These are phyloP conservation scores for Embidobia sp. DNA, from an alignment of 2,888 invertebrate species.

Conservation along the genomic window DNA sequence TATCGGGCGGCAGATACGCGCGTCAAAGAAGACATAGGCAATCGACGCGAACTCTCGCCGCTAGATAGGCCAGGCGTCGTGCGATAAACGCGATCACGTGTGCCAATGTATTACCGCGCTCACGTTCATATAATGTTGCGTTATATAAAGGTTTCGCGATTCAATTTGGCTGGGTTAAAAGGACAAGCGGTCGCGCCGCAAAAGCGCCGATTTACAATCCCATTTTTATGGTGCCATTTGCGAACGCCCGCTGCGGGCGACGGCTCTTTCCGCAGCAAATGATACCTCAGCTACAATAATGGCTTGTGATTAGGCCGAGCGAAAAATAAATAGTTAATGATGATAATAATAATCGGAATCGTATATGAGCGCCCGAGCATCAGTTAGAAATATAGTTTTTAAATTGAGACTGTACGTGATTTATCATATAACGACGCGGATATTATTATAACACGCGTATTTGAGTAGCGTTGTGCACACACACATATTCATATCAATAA, in stretches of 20 bases:
- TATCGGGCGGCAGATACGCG: conserved; percentile 59
- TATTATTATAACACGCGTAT: conserved; percentile 36
- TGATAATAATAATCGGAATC: conserved; percentile 45
- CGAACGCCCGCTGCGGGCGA: conserved; percentile 35
- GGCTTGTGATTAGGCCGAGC: conserved; percentile 38
- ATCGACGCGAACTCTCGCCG: conserved; percentile 57
- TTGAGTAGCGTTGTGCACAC: conserved; percentile 30
- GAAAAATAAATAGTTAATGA: conserved; percentile 55
- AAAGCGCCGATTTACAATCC: conserved; percentile 63
- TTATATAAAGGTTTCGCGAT: conserved; percentile 62
- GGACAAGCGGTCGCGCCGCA: conserved; percentile 47
- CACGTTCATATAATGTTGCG: conserved; percentile 36
- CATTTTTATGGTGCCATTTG: conserved; percentile 61
- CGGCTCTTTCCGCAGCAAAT: conserved; percentile 35
- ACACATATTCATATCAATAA: conserved; percentile 30
- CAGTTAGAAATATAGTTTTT: conserved; percentile 21
- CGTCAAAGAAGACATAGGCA: conserved; percentile 60
- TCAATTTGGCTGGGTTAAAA: conserved; percentile 63
- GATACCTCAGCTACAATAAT: conserved; percentile 30
- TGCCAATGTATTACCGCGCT: conserved; percentile 28
- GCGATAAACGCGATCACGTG: conserved; percentile 54
- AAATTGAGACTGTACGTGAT: conserved; percentile 29
- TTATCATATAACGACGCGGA: conserved; percentile 26
- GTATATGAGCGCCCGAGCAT: conserved; percentile 25
- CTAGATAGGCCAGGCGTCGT: conserved; percentile 44